Evolutionary conservation across 2,113 vertebrate genomes (phyloP), one percentile per base, ranked within the genome.

Genomic region (Tachysurus fulvidraco): DNA sequence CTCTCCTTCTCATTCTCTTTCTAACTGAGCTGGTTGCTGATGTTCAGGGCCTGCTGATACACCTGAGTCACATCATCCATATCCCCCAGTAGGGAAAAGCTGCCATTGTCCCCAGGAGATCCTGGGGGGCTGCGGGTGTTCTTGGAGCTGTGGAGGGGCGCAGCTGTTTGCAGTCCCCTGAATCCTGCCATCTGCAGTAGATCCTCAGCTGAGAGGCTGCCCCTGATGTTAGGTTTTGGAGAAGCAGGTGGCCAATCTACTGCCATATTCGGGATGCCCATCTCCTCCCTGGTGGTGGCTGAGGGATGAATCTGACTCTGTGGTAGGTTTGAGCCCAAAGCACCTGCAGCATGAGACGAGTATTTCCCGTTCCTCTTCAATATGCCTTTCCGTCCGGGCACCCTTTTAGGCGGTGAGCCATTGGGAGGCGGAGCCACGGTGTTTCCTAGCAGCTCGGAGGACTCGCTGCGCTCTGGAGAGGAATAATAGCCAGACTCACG

Each of bases 61-160:
- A 99, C 97, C 96, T 98, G 98, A 96, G 98, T 99, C 95, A 98
- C 96, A 62, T 99, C 97, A 88, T 99, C 98, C 96, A 99, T 96
- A 93, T 99, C 97, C 64, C 96, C 94, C 86, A 99, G 96, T 93
- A 99, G 94, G 87, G 98, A 98, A 95, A 99, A 99, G 95, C 97
- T 98, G 92, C 95, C 94, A 85, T 97, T 98, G 94, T 99, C 97
- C 77, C 94, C 96, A 0, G 95, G 94, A 59, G 95, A 92, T 73
- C 95, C 95, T 83, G 96, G 96, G 88, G 95, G 94, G 88, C 96
- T 96, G 0, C 91, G 92, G 82, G 88, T 90, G 83, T 96, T 95
- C 89, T 97, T 98, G 91, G 95, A 93, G 89, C 96, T 95, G 88
- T 97, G 96, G 80, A 95, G 95, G 19, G 95, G 92, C 1, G 95